Evolutionary conservation across 2,888 invertebrate genomes (phyloP).

Genomic region (Cylloceria caligata): DNA sequence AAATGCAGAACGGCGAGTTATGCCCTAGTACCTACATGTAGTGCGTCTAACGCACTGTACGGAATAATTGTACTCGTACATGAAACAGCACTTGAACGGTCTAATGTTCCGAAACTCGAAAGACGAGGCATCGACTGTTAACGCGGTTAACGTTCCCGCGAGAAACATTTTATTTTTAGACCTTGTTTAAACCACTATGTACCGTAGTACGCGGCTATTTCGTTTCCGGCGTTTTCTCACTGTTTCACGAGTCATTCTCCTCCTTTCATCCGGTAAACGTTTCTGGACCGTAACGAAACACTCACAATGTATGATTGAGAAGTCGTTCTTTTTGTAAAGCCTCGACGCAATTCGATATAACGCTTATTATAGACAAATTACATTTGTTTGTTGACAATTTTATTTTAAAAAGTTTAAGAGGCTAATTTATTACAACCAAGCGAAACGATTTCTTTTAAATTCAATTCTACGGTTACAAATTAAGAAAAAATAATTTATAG

Average conservation of each 20-base stretch:
- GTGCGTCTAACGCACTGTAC: neutral
- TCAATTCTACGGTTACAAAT: too few relatives aligned
- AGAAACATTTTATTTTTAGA: constrained; percentile 66
- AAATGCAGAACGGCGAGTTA: neutral
- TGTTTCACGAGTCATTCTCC: constrained; percentile 45
- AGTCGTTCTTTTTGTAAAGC: neutral
- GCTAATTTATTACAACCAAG: neutral
- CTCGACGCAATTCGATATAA: constrained; percentile 5
- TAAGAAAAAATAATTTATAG: too few relatives aligned
- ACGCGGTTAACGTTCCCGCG: constrained; percentile 60
- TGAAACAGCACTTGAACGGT: neutral
- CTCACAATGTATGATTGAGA: constrained; percentile 12
- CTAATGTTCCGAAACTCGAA: constrained; percentile 40
- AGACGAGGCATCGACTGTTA: constrained; percentile 47
- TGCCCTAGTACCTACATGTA: neutral
- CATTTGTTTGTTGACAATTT: neutral
- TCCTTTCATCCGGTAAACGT: constrained; percentile 42
- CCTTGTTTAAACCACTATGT: constrained; percentile 43
- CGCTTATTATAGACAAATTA: neutral
- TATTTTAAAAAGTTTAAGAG: neutral
- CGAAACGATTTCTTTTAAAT: too few relatives aligned
- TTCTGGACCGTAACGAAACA: constrained; percentile 57
- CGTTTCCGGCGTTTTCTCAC: constrained; percentile 59
- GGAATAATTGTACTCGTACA: neutral
- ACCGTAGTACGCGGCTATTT: constrained; percentile 44